Conservation (phyloP, 2,113 vertebrate genomes). For the Pelmatolapia mariae region DNA sequence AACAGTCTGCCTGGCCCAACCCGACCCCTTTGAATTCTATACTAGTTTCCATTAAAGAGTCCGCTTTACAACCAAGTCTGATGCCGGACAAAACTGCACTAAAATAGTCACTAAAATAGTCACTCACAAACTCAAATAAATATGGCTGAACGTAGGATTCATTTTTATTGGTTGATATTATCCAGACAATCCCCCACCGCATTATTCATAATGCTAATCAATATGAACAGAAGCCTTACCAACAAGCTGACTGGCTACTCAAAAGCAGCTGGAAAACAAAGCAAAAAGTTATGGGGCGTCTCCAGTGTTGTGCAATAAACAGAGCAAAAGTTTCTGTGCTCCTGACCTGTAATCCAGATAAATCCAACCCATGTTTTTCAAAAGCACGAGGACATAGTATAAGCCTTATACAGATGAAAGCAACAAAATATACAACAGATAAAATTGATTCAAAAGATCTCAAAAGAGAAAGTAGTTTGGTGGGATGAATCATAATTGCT, state of each 20-base stretch:
- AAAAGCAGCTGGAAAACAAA: not conserved
- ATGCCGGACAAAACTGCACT: not conserved
- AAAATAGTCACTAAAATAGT: not conserved
- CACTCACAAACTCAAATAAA: not conserved
- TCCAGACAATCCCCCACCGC: not conserved
- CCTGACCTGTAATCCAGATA: conserved; percentile 7
- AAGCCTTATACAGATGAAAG: not conserved
- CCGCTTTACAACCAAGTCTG: not conserved
- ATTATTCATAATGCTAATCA: not conserved
- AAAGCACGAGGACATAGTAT: not conserved
- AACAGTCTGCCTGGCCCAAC: conserved; percentile 54
- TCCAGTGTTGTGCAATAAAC: not conserved
- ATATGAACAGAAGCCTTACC: not conserved
- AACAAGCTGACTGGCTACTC: not conserved
- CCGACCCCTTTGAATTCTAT: conserved; percentile 47
- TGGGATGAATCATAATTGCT: not conserved
- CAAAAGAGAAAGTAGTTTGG: not conserved
- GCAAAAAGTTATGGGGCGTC: not conserved
- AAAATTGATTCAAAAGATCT: not conserved
- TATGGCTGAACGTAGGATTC: not conserved
- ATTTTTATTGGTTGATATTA: not conserved
- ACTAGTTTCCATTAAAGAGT: conserved; percentile 54
- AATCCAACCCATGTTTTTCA: not conserved
- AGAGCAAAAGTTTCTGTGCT: not conserved
- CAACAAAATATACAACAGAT: not conserved